phyloP scores from a whole-genome alignment of 2,113 vertebrate species.

The Dipodomys stephensi region DNA sequence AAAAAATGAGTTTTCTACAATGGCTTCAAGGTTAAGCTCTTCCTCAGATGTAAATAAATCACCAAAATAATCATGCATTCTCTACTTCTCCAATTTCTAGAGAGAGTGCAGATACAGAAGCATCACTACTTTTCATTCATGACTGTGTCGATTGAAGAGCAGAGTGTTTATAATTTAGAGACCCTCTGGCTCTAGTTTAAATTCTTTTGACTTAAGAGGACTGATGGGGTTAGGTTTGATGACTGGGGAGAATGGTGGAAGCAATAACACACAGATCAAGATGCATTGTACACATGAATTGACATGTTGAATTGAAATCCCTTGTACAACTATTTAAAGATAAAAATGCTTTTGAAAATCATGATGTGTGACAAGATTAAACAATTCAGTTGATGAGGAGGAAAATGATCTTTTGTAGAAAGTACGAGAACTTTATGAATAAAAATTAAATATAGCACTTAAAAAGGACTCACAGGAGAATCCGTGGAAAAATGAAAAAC shows the following conservation, averaged over 20 bases:
- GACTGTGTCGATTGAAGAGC: conserved; percentile 5
- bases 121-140: not conserved
- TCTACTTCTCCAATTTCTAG: not conserved
- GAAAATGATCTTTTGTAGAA: conserved; percentile 55
- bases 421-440: conserved; percentile 37
- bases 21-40: conserved; percentile 14
- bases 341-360: conserved; percentile 55
- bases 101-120: not conserved
- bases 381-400: conserved; percentile 35
- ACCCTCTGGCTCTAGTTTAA: conserved; percentile 47
- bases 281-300: no score
- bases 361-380: conserved; percentile 44
- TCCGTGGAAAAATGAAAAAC: conserved; percentile 66
- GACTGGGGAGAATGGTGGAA: no score
- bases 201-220: conserved; percentile 13
- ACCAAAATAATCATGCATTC: not conserved
- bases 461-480: conserved; percentile 47
- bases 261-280: no score
- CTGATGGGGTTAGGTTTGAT: no score
- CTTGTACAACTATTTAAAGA: no score
- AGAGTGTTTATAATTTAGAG: conserved; percentile 50
- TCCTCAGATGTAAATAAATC: not conserved
- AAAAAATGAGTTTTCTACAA: conserved; percentile 29
- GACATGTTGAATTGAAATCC: no score
- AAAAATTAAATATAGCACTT: conserved; percentile 66